Base-by-base conservation (phyloP, 2,888 invertebrate species). In the Tromatobia lineatoria region DNA sequence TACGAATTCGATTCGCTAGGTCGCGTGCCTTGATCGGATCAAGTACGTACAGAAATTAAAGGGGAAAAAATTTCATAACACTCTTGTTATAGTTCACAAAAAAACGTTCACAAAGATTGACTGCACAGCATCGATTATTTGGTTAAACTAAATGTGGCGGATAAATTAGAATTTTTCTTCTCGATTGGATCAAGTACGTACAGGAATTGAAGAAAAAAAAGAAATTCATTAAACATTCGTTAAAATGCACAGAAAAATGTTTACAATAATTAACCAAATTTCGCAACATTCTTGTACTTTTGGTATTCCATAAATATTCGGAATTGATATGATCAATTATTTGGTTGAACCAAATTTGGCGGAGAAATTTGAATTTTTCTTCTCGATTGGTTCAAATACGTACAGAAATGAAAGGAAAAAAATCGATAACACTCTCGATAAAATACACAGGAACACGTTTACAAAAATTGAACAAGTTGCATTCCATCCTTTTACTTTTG, bases 121-220 rank as follows among this genome's bases (percentile, higher is more conserved):
- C 11, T n/a, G n/a, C n/a, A n/a, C n/a, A n/a, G n/a, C n/a, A n/a
- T n/a, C n/a, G n/a, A n/a, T n/a, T n/a, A n/a, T n/a, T n/a, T n/a
- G n/a, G n/a, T n/a, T n/a, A n/a, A n/a, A n/a, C n/a, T n/a, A n/a
- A n/a, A n/a, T n/a, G n/a, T n/a, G n/a, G n/a, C n/a, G n/a, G n/a
- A n/a, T n/a, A n/a, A n/a, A n/a, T n/a, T n/a, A n/a, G n/a, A n/a
- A n/a, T n/a, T n/a, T n/a, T n/a, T n/a, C n/a, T n/a, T n/a, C 80
- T 76, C 67, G 59, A 54, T 52, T 54, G 52, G 23, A 23, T 61
- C 18, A 67, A 80, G 75, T 80, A 76, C 18, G 59, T 70, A 29
- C 0, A 59, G 7, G 15, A 15, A 13, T 59, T 34, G 20, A 18
- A 20, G 11, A 23, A 57, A 42, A 34, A 34, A 38, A 8, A 38